Percentiles rank a stretch among this genome's conserved stretches.
Evolutionary conservation across 2,888 invertebrate genomes (phyloP).

Genomic region (Macropis europaea): DNA sequence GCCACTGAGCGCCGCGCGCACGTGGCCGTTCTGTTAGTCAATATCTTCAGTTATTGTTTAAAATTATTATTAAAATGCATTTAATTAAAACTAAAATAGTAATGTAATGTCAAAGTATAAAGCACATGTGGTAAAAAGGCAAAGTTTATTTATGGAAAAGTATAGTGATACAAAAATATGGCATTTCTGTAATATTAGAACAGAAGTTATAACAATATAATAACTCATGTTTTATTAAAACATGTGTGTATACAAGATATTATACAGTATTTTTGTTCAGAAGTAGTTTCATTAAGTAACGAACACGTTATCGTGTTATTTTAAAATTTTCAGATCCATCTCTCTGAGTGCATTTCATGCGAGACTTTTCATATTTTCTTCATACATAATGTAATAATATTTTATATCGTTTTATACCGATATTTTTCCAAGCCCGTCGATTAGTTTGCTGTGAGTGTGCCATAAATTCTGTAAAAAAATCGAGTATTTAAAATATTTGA

Average conservation of each 20-base stretch:
- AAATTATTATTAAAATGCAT: no score
- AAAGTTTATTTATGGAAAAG: slow-evolving; percentile 54
- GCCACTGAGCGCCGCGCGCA: no score
- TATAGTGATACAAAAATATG: slow-evolving; percentile 56
- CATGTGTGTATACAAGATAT: slow-evolving; percentile 10
- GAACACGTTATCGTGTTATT: neutral
- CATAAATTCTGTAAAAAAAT: slow-evolving; percentile 81
- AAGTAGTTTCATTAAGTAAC: slow-evolving; percentile 1
- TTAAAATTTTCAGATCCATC: slow-evolving; percentile 15
- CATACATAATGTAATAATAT: slow-evolving; percentile 3
- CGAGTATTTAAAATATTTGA: neutral
- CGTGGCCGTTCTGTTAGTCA: no score
- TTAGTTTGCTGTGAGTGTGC: slow-evolving; percentile 80
- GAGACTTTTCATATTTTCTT: neutral
- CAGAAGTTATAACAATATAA: slow-evolving; percentile 32
- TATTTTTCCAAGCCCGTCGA: slow-evolving; percentile 66
- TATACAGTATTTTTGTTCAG: slow-evolving; percentile 3
- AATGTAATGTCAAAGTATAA: no score
- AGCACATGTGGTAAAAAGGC: slow-evolving; percentile 36
- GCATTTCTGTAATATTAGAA: slow-evolving; percentile 25
- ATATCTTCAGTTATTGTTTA: no score
- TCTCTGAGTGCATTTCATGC: slow-evolving; percentile 15
- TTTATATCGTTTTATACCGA: slow-evolving; percentile 2
- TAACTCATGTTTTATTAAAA: slow-evolving; percentile 37
- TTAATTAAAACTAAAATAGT: no score